phyloP scores from a whole-genome alignment of 2,888 invertebrate species.

The Epirrhoe tristata region DNA sequence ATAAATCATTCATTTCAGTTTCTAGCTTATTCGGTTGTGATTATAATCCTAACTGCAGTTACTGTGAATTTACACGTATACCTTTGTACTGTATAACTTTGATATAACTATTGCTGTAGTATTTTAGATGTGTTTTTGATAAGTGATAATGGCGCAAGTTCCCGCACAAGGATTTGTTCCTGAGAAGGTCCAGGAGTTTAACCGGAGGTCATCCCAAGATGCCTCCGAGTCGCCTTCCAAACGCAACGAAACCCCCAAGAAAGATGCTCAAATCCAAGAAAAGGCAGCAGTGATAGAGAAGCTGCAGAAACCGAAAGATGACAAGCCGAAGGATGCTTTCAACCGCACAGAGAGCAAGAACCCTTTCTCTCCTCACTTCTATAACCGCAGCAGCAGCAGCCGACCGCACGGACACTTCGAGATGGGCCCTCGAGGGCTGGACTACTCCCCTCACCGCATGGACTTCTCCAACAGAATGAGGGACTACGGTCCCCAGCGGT shows the following conservation, averaged over 20 bases:
- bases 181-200: constrained; percentile 78
- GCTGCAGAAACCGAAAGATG: constrained; percentile 57
- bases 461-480: constrained; percentile 74
- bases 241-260: constrained; percentile 60
- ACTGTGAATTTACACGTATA: constrained; percentile 47
- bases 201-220: constrained; percentile 75
- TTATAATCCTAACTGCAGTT: constrained; percentile 41
- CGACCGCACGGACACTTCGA: constrained; percentile 77
- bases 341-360: constrained; percentile 71
- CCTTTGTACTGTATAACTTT: constrained; percentile 36
- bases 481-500: constrained; percentile 77
- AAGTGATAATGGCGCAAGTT: constrained; percentile 72
- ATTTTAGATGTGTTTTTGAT: constrained; percentile 65
- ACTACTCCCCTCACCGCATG: constrained; percentile 78
- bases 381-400: constrained; percentile 65
- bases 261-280: constrained; percentile 54
- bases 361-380: constrained; percentile 76
- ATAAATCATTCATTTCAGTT: constrained; percentile 25
- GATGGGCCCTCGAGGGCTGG: constrained; percentile 80
- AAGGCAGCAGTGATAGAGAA: constrained; percentile 55
- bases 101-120: constrained; percentile 61
- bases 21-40: constrained; percentile 45
- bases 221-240: constrained; percentile 63
- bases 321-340: constrained; percentile 60
- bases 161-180: constrained; percentile 76